These are phyloP conservation scores for Oreotrochilus melanogaster DNA, from an alignment of 2,113 vertebrate species.

Conservation along the genomic window DNA sequence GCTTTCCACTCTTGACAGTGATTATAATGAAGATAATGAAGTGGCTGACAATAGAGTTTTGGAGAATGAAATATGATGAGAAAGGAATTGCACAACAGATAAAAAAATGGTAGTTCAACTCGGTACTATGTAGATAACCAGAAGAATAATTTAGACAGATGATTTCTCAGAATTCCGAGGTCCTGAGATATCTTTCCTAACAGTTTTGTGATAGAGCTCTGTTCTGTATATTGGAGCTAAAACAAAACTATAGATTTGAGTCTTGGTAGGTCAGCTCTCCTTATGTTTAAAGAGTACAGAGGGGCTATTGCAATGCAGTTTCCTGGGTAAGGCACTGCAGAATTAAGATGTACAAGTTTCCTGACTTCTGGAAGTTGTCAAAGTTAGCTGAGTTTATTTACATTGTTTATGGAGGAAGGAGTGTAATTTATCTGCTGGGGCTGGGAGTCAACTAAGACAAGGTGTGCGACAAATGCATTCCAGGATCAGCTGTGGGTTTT, in stretches of 20 bases:
- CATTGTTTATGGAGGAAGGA: background rate
- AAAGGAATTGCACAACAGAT: background rate
- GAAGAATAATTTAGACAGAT: background rate
- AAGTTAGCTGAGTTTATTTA: background rate
- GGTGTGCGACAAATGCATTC: background rate
- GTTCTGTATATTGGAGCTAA: background rate
- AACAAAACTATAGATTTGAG: background rate
- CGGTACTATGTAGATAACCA: background rate
- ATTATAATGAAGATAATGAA: constrained; percentile 56
- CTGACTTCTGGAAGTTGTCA: background rate
- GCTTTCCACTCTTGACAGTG: constrained; percentile 33
- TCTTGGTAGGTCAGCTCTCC: background rate
- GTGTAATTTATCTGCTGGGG: background rate
- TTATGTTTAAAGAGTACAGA: background rate
- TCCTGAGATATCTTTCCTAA: background rate
- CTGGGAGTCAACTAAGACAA: background rate
- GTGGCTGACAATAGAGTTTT: constrained; percentile 12
- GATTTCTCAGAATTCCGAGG: background rate
- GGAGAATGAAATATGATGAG: background rate
- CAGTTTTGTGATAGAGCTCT: background rate
- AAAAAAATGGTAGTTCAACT: background rate
- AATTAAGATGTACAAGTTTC: constrained; percentile 2
- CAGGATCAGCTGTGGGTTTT: background rate
- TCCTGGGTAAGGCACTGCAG: background rate
- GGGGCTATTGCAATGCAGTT: background rate